Percentiles rank a stretch among this genome's conserved stretches.
phyloP scores from a whole-genome alignment of 2,113 vertebrate genomes.

The Dromas ardeola region DNA sequence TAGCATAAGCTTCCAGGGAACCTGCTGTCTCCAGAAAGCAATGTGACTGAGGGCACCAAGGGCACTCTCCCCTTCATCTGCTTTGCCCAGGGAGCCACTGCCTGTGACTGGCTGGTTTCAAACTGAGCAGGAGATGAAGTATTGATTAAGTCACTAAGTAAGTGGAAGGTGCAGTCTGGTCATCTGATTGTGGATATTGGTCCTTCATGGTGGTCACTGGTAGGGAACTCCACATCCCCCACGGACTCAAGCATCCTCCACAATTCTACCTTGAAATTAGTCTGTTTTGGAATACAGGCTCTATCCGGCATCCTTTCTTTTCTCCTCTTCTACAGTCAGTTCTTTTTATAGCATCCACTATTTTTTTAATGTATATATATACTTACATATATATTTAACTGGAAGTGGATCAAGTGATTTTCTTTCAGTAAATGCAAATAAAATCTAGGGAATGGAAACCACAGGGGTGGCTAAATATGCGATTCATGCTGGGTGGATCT shows the following conservation, averaged over 20 bases:
- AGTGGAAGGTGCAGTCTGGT: neutral
- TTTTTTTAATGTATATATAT: neutral
- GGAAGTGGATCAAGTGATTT: neutral
- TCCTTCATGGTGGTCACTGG: neutral
- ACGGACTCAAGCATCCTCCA: neutral
- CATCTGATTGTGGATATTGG: neutral
- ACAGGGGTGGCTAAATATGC: neutral
- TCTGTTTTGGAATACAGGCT: neutral
- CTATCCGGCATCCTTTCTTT: neutral
- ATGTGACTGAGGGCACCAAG: neutral
- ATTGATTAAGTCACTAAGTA: neutral
- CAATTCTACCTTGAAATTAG: neutral
- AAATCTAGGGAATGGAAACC: slow-evolving; percentile 2
- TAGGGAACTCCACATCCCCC: neutral
- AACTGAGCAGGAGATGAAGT: neutral
- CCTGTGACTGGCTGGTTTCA: neutral
- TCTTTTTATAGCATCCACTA: neutral
- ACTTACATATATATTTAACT: neutral
- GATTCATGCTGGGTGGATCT: slow-evolving; percentile 41
- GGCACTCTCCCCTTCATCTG: neutral
- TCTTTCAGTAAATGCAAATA: slow-evolving; percentile 13
- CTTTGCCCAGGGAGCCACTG: neutral
- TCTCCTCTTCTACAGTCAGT: neutral
- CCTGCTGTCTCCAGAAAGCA: neutral
- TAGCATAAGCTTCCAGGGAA: neutral